Percentiles rank a stretch among this genome's conserved stretches.
Evolutionary conservation across 2,888 invertebrate species (phyloP).

Genomic region (Dynastes tityus): DNA sequence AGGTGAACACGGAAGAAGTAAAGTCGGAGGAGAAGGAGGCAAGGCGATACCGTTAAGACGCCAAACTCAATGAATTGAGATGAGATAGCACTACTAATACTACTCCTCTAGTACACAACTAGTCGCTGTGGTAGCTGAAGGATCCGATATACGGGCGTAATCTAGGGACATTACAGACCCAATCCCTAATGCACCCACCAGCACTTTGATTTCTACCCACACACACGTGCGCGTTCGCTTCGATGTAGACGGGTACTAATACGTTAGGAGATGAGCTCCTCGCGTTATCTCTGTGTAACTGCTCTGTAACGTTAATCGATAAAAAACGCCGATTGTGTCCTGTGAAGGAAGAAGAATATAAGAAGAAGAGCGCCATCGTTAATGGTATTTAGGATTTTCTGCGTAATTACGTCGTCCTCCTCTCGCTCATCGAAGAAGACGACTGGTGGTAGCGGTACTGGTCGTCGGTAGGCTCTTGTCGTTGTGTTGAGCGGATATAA

Average conservation of each 20-base stretch:
- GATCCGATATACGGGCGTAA: constrained; percentile 61
- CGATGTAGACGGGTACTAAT: neutral
- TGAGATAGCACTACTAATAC: constrained; percentile 53
- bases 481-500: constrained; percentile 37
- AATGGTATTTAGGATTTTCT: constrained; percentile 56
- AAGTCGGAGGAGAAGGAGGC: constrained; percentile 8
- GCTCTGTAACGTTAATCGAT: constrained; percentile 50
- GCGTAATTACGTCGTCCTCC: constrained; percentile 48
- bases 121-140: constrained; percentile 26
- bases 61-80: constrained; percentile 55
- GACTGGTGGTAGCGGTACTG: constrained; percentile 1
- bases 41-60: constrained; percentile 50
- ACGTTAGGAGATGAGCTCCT: constrained; percentile 55
- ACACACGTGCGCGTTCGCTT: constrained; percentile 50
- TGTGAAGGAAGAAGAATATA: constrained; percentile 35
- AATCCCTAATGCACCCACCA: constrained; percentile 60
- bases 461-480: constrained; percentile 21
- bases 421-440: constrained; percentile 7
- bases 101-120: constrained; percentile 18
- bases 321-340: constrained; percentile 51
- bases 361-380: constrained; percentile 48
- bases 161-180: constrained; percentile 61
- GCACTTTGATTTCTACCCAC: constrained; percentile 60
- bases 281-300: constrained; percentile 52
- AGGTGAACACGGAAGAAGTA: constrained; percentile 9